These are phyloP conservation scores for Macrosiphum euphorbiae DNA, from an alignment of 2,888 invertebrate species.

Conservation along the genomic window DNA sequence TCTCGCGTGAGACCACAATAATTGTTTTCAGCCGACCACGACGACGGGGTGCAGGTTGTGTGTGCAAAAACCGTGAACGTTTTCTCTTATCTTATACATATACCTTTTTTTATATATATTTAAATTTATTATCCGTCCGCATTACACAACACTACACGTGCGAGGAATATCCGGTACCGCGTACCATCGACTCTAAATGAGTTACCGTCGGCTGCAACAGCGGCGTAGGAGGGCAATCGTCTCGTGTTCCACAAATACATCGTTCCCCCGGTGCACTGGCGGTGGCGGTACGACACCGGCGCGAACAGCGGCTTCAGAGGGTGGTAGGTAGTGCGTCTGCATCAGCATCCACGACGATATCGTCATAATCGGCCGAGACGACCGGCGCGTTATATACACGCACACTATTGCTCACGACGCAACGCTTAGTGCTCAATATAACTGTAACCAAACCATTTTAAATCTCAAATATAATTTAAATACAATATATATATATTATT, in stretches of 20 bases:
- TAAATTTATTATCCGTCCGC: not conserved
- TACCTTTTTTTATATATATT: not conserved
- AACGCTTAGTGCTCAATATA: slow-evolving; percentile 48
- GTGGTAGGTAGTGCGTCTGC: slow-evolving; percentile 26
- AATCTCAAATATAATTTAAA: slow-evolving; percentile 38
- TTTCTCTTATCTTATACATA: not conserved
- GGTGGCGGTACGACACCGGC: not conserved
- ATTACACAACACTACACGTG: not conserved
- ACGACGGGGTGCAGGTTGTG: not conserved
- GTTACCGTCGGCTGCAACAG: slow-evolving; percentile 23
- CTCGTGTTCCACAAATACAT: slow-evolving; percentile 37
- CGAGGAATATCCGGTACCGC: not conserved
- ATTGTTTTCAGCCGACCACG: not conserved
- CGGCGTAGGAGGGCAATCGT: slow-evolving; percentile 4
- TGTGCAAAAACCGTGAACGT: not conserved
- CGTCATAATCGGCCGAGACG: not conserved
- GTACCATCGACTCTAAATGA: slow-evolving; percentile 45
- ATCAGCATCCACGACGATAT: not conserved
- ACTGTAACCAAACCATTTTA: not conserved
- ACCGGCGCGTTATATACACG: not conserved
- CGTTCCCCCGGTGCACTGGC: not conserved
- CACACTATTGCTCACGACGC: slow-evolving; percentile 44
- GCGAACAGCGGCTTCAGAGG: not conserved
- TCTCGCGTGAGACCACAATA: not conserved
- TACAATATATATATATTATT: not conserved